phyloP scores from a whole-genome alignment of 2,797 vertebrate species.

The Lithobates pipiens region DNA sequence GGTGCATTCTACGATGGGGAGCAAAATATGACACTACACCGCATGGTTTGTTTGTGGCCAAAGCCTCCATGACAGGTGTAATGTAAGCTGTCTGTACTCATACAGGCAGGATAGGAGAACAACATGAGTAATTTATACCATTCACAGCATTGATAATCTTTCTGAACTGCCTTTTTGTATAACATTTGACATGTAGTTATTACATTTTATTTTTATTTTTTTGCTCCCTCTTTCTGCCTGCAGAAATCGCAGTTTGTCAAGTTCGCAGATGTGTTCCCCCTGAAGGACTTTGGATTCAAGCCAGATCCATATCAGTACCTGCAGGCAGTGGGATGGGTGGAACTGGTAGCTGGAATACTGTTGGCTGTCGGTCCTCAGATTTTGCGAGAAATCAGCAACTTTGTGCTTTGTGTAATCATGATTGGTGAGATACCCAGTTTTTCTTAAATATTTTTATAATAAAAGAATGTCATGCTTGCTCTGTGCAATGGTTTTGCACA shows the following conservation, averaged over 20 bases:
- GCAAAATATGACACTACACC: too few species aligned
- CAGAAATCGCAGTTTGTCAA: conserved; percentile 74
- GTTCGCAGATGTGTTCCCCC: conserved; percentile 77
- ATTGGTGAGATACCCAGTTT: conserved; percentile 73
- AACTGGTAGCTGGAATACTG: conserved; percentile 73
- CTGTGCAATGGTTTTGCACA: too few species aligned
- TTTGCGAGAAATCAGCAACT: conserved; percentile 78
- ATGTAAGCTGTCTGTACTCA: too few species aligned
- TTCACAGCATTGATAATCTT: too few species aligned
- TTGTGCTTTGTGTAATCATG: conserved; percentile 77
- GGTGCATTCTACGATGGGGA: too few species aligned
- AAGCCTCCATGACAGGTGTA: too few species aligned
- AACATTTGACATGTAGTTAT: too few species aligned
- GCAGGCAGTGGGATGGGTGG: conserved; percentile 75
- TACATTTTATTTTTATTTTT: not conserved
- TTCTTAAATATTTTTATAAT: not conserved
- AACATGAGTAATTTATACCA: too few species aligned
- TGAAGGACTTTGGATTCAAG: conserved; percentile 70
- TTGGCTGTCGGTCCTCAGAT: conserved; percentile 73
- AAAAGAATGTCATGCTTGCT: too few species aligned
- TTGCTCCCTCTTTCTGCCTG: not conserved
- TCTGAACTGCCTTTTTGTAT: too few species aligned
- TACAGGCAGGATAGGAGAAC: too few species aligned
- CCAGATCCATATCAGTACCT: conserved; percentile 72
- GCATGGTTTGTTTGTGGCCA: too few species aligned